Base-by-base conservation (phyloP, 2,888 invertebrate genomes). In the Folsomia manolachei region DNA sequence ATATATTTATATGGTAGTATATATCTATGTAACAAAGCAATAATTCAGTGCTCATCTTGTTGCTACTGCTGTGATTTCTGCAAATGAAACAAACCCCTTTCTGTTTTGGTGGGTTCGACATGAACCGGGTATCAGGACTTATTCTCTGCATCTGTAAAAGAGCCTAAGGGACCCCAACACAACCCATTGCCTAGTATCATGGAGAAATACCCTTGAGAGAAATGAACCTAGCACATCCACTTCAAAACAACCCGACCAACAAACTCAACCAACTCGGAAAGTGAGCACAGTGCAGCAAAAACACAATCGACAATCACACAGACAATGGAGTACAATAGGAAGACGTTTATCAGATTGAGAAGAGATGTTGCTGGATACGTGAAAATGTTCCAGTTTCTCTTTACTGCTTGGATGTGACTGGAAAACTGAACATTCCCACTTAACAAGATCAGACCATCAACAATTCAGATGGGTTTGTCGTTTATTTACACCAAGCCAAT, bases 321-420 rank as follows among this genome's bases (percentile, higher is more conserved):
- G 56, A 56, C 56, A 56, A 56, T 56, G 56, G 56, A 56, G 21
- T 21, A 56, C 56, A 56, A 18, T 19, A 56, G 18, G 56, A 21
- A 19, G 56, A 56, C 56, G 56, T 56, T 56, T 56, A 56, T 56
- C 56, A 56, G 56, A 56, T 56, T 56, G 56, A 56, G 56, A 56
- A 56, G 56, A 56, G 56, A 56, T 56, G 56, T 56, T 56, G 56
- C 21, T 56, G 19, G 56, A 56, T 56, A 56, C 56, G 56, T 56
- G 56, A 56, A 39, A 56, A 56, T 56, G 56, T 19, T 56, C 56
- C n/a, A 56, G 56, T 56, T 56, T 56, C 56, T 56, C 56, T 56
- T 56, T 56, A 56, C 56, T 7, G 56, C 56, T 56, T 56, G 11
- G 18, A 56, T 56, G 56, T 56, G 56, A 56, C 56, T 56, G 56